Conservation (phyloP, 2,797 vertebrate species). For the Enteromius paludinosus region DNA sequence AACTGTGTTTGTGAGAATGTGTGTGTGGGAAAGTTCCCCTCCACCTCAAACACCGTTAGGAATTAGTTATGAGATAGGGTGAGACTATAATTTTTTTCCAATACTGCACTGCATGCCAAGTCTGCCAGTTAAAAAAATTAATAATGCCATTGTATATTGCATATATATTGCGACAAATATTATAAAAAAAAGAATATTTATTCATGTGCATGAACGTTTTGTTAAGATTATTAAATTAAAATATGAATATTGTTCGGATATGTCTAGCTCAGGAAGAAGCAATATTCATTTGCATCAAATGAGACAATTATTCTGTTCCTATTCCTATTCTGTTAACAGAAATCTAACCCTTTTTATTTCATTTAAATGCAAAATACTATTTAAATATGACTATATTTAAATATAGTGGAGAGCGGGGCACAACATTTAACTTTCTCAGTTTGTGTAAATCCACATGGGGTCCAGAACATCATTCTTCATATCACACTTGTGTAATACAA, state of each 20-base stretch:
- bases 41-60: background rate
- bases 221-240: background rate
- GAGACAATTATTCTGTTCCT: too few relatives aligned
- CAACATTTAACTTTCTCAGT: background rate
- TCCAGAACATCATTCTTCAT: background rate
- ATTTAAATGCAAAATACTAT: background rate
- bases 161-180: background rate
- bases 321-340: too few relatives aligned
- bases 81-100: background rate
- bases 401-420: background rate
- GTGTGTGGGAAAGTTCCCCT: constrained; percentile 28
- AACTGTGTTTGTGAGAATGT: constrained; percentile 46
- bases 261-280: background rate
- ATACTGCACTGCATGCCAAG: background rate
- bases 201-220: background rate
- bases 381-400: background rate
- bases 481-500: background rate
- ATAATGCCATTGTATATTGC: background rate
- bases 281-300: background rate
- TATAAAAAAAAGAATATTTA: too few relatives aligned
- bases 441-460: background rate
- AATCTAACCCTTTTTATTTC: background rate
- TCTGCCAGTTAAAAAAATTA: background rate
- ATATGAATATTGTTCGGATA: background rate
- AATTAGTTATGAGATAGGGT: background rate